Percentiles rank a stretch among this genome's conserved stretches.
Conservation (phyloP, 2,797 vertebrate species). For the Melanotaenia nigrans region DNA sequence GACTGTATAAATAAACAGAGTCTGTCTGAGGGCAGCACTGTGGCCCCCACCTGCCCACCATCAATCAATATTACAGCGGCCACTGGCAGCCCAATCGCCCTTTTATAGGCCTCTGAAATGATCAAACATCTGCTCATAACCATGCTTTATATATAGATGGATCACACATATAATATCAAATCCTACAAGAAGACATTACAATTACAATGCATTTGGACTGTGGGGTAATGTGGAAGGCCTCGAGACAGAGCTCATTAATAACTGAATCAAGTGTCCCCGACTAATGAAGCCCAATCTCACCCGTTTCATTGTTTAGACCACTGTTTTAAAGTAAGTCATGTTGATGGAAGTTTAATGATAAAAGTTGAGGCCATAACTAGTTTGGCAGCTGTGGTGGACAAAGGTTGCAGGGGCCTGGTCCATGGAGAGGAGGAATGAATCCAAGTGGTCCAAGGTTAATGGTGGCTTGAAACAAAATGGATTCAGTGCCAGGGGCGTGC, state of each 20-base stretch:
- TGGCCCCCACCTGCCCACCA: slow-evolving; percentile 80
- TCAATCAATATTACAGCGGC: slow-evolving; percentile 83
- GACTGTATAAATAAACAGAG: slow-evolving; percentile 82
- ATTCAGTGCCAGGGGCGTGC: slow-evolving; percentile 92
- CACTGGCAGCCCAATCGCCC: slow-evolving; percentile 78
- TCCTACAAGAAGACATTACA: slow-evolving; percentile 41
- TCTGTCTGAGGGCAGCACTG: slow-evolving; percentile 75
- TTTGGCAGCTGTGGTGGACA: slow-evolving; percentile 74
- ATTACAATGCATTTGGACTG: slow-evolving; percentile 31
- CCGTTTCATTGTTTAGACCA: slow-evolving; percentile 39
- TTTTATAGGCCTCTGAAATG: slow-evolving; percentile 81
- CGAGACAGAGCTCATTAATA: slow-evolving; percentile 24
- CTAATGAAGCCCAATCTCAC: slow-evolving; percentile 29
- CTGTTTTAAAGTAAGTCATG: slow-evolving; percentile 48
- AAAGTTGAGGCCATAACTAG: slow-evolving; percentile 70
- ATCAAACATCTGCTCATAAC: slow-evolving; percentile 84
- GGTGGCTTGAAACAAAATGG: slow-evolving; percentile 95
- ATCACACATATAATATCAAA: slow-evolving; percentile 67
- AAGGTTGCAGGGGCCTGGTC: slow-evolving; percentile 75
- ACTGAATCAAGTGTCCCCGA: slow-evolving; percentile 31
- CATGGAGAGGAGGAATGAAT: slow-evolving; percentile 87
- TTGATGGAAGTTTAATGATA: slow-evolving; percentile 50
- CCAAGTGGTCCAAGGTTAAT: slow-evolving; percentile 99
- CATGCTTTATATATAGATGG: slow-evolving; percentile 73
- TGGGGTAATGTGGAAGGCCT: not conserved